Percentiles rank a stretch among this genome's conserved stretches.
phyloP scores from a whole-genome alignment of 2,797 vertebrate genomes.

The Microctenopoma lineatum region DNA sequence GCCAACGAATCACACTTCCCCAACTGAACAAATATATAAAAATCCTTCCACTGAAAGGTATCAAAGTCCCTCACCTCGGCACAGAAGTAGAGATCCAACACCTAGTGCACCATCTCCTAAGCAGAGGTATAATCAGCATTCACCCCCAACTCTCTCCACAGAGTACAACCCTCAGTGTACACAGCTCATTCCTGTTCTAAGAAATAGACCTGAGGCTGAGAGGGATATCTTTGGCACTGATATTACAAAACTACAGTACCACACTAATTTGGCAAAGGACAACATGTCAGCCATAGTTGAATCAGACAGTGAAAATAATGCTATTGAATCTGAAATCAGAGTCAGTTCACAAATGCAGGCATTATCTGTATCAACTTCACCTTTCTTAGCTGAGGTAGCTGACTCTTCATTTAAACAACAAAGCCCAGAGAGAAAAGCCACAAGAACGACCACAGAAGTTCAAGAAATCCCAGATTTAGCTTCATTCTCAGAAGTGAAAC shows the following conservation, averaged over 20 bases:
- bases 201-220: slow-evolving; percentile 40
- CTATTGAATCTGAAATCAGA: slow-evolving; percentile 34
- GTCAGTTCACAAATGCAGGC: slow-evolving; percentile 36
- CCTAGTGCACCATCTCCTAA: slow-evolving; percentile 42
- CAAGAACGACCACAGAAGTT: slow-evolving; percentile 8
- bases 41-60: slow-evolving; percentile 35
- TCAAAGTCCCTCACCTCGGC: slow-evolving; percentile 52
- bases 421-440: slow-evolving; percentile 35
- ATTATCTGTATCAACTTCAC: slow-evolving; percentile 42
- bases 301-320: slow-evolving; percentile 24
- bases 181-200: slow-evolving; percentile 26
- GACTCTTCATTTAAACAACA: slow-evolving; percentile 32
- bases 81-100: slow-evolving; percentile 49
- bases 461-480: slow-evolving; percentile 19
- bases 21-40: slow-evolving; percentile 54
- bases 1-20: slow-evolving; percentile 34
- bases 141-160: slow-evolving; percentile 29
- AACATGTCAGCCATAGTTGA: slow-evolving; percentile 37
- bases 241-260: slow-evolving; percentile 28
- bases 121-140: slow-evolving; percentile 34
- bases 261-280: slow-evolving; percentile 33
- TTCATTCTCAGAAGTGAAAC: slow-evolving; percentile 37
- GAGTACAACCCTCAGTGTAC: slow-evolving; percentile 32
- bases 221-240: slow-evolving; percentile 18
- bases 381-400: slow-evolving; percentile 28